Evolutionary conservation across 2,888 invertebrate species (phyloP).

Genomic region (Pyrocoelia pectoralis): DNA sequence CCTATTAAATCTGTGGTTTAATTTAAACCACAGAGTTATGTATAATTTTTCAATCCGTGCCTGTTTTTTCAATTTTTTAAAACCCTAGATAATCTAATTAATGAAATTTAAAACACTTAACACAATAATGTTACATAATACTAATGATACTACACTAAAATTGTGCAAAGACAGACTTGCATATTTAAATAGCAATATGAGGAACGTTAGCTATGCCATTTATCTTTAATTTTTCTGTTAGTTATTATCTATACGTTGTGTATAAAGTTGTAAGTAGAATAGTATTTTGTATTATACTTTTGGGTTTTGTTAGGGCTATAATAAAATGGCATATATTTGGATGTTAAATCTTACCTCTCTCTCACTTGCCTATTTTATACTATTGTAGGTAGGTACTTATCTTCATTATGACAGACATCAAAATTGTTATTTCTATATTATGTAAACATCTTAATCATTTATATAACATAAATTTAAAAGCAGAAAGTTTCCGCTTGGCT

Average conservation of each 20-base stretch:
- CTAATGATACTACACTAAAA: constrained; percentile 31
- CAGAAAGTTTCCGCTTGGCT: constrained; percentile 55
- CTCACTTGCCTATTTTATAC: neutral
- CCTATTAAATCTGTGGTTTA: neutral
- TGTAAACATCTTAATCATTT: constrained; percentile 54
- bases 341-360: constrained; percentile 50
- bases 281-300: constrained; percentile 61
- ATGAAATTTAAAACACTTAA: neutral
- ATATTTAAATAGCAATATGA: constrained; percentile 35
- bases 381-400: neutral
- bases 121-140: constrained; percentile 24
- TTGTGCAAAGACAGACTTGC: constrained; percentile 30
- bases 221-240: constrained; percentile 25
- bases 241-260: constrained; percentile 49
- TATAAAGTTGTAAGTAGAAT: constrained; percentile 58
- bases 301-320: constrained; percentile 61
- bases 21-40: neutral
- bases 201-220: constrained; percentile 34
- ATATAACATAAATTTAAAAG: constrained; percentile 48
- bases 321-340: constrained; percentile 63
- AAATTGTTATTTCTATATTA: constrained; percentile 51
- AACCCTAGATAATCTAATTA: constrained; percentile 2
- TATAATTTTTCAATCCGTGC: constrained; percentile 39
- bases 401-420: constrained; percentile 51
- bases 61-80: constrained; percentile 34